Percentiles rank a stretch among this genome's conserved stretches.
Conservation (phyloP, 2,113 vertebrate genomes). For the Oryzias celebensis region DNA sequence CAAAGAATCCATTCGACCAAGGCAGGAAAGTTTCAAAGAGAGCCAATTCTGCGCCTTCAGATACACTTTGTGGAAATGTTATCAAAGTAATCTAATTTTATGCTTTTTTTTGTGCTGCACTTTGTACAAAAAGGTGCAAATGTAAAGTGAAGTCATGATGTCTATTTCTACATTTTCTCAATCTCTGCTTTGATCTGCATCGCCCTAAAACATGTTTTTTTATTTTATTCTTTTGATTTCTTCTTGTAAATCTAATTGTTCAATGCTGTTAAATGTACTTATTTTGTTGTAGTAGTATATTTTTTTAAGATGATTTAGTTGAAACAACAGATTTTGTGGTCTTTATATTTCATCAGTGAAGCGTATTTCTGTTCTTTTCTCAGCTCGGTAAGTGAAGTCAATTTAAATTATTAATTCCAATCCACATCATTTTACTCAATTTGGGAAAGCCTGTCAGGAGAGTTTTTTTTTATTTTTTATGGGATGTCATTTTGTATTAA, state of each 20-base stretch:
- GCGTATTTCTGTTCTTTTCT: no score
- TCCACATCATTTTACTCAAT: no score
- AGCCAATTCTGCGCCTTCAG: slow-evolving; percentile 24
- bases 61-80: slow-evolving; percentile 30
- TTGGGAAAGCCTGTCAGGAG: no score
- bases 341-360: no score
- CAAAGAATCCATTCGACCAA: slow-evolving; percentile 42
- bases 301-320: no score
- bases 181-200: slow-evolving; percentile 1
- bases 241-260: not conserved
- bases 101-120: not conserved
- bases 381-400: no score
- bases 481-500: no score
- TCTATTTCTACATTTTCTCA: not conserved
- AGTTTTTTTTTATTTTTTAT: no score
- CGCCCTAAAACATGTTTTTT: not conserved
- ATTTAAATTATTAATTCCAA: no score
- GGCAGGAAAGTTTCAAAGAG: slow-evolving; percentile 38
- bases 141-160: not conserved
- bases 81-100: slow-evolving; percentile 29
- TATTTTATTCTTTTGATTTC: no score
- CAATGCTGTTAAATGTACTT: not conserved
- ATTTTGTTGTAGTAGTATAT: no score
- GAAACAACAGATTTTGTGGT: no score
- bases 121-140: not conserved